These are phyloP conservation scores for Cheilosia grossa DNA, from an alignment of 2,888 invertebrate genomes.

Conservation along the genomic window DNA sequence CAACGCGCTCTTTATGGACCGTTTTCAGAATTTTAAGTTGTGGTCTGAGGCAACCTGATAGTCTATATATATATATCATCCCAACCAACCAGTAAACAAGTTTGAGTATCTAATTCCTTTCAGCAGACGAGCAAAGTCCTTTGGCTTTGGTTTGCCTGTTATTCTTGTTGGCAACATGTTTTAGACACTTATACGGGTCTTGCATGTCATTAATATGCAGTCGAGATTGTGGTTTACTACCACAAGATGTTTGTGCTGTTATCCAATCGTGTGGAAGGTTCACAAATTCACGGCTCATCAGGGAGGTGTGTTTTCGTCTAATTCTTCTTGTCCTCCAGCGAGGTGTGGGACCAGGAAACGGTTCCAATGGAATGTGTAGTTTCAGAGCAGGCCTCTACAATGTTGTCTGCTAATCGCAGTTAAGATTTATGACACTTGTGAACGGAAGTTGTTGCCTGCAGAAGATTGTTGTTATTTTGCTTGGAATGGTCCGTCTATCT, in stretches of 20 bases:
- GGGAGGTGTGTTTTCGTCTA: no score
- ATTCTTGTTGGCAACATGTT: slow-evolving; percentile 16
- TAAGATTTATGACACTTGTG: not conserved
- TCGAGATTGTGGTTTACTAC: slow-evolving; percentile 14
- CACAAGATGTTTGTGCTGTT: no score
- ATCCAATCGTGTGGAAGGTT: no score
- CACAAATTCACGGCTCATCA: no score
- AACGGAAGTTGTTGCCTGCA: no score
- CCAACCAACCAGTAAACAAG: not conserved
- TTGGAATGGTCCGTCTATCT: no score
- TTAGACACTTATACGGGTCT: slow-evolving; percentile 23
- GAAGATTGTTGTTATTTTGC: no score
- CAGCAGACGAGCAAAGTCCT: slow-evolving; percentile 32
- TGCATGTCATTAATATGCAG: slow-evolving; percentile 58
- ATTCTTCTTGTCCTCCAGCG: no score
- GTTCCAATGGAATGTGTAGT: not conserved
- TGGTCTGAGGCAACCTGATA: slow-evolving; percentile 54
- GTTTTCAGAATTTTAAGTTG: slow-evolving; percentile 46
- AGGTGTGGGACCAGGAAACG: no score
- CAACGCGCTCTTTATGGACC: slow-evolving; percentile 38
- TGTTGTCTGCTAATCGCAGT: no score
- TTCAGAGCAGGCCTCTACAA: no score
- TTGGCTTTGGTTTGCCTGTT: slow-evolving; percentile 28
- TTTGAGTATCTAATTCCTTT: slow-evolving; percentile 21
- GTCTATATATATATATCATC: slow-evolving; percentile 12